phyloP scores from a whole-genome alignment of 2,888 invertebrate genomes.

The Temnothorax ravouxi region DNA sequence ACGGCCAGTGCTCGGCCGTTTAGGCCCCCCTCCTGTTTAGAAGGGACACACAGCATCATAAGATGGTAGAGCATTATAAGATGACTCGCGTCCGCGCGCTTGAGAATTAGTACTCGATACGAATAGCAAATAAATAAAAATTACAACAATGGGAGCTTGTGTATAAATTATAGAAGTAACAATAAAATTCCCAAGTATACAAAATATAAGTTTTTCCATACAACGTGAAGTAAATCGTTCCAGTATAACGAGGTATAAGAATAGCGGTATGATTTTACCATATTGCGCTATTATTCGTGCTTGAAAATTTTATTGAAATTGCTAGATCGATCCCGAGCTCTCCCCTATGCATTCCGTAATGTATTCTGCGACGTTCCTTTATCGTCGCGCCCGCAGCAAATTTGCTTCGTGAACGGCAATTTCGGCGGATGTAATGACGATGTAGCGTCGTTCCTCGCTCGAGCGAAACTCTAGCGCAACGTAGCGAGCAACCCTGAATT shows the following conservation, averaged over 20 bases:
- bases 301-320: slow-evolving; percentile 41
- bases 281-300: slow-evolving; percentile 16
- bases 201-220: not conserved
- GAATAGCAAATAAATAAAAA: not conserved
- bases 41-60: slow-evolving; percentile 79
- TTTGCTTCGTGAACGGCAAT: slow-evolving; percentile 49
- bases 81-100: not conserved
- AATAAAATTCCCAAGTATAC: not conserved
- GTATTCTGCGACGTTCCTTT: slow-evolving; percentile 50
- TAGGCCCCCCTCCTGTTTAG: slow-evolving; percentile 84
- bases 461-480: slow-evolving; percentile 53
- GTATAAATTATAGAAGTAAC: not conserved
- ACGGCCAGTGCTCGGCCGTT: slow-evolving; percentile 82
- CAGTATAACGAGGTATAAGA: not conserved
- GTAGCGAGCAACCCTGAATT: slow-evolving; percentile 55
- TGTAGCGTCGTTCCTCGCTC: slow-evolving; percentile 55
- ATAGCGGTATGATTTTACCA: not conserved
- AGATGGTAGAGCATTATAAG: not conserved
- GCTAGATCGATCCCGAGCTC: slow-evolving; percentile 22
- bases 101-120: not conserved
- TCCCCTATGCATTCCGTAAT: slow-evolving; percentile 34
- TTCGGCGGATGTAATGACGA: slow-evolving; percentile 47
- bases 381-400: slow-evolving; percentile 54
- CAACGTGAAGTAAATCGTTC: not conserved
- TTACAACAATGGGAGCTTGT: not conserved